Conservation (phyloP, 1,140 invertebrate species). For the Drosophila nikananu region DNA sequence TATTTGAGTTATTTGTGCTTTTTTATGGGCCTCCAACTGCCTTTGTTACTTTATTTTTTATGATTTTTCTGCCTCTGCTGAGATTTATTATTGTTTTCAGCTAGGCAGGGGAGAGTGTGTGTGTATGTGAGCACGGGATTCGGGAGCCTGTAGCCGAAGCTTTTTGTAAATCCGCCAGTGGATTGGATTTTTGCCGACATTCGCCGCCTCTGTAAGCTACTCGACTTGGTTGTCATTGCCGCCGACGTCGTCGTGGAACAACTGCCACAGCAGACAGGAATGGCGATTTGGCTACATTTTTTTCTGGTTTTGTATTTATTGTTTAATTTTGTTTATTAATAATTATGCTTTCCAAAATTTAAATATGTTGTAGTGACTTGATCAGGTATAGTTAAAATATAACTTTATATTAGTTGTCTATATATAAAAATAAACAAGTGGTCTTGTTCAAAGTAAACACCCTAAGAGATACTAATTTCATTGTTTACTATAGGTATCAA, state of each 20-base stretch:
- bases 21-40: constrained; percentile 60
- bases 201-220: constrained; percentile 26
- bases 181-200: constrained; percentile 60
- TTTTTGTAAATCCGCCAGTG: constrained; percentile 65
- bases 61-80: constrained; percentile 63
- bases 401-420: too few relatives aligned
- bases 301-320: not conserved
- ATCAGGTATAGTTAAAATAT: too few relatives aligned
- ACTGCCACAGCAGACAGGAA: constrained; percentile 17
- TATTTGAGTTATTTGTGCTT: constrained; percentile 59
- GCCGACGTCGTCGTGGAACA: constrained; percentile 18
- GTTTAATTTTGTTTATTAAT: not conserved
- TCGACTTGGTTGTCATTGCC: constrained; percentile 42
- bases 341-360: too few relatives aligned
- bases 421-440: too few relatives aligned
- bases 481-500: too few relatives aligned
- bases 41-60: constrained; percentile 69
- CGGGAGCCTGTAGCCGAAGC: constrained; percentile 52
- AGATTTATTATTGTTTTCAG: constrained; percentile 77
- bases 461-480: too few relatives aligned
- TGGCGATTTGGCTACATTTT: constrained; percentile 15
- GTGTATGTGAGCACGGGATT: constrained; percentile 13
- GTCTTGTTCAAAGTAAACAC: too few relatives aligned
- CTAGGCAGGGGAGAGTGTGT: constrained; percentile 15
- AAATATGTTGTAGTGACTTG: too few relatives aligned